Evolutionary conservation across 2,888 invertebrate genomes (phyloP), one percentile per base, ranked within the genome.

Genomic region (Megastigmus dorsalis): DNA sequence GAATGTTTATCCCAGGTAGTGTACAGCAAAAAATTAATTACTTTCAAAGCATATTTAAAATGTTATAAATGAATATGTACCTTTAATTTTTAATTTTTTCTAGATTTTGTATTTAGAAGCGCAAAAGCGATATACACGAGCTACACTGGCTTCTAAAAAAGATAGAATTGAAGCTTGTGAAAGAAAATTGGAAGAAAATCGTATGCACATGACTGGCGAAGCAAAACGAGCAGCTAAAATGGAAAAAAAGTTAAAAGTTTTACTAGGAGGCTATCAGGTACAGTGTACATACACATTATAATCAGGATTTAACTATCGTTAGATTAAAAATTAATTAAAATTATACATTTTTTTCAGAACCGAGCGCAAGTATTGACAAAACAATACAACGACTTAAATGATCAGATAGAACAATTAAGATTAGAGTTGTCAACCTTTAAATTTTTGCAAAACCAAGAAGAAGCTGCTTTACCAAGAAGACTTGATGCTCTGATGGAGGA

Each of bases 211-310:
- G 99, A 95, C 97, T 0, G 94, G 94, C 79, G 97, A 99, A 88
- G 98, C 99, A 0, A 99, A 98, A 88, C 93, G 94, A 72, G 98
- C 99, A 62, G 96, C 97, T 0, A 99, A 98, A 89, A 94, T 98
- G 91, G 99, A 99, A 88, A 99, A 98, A 88, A 99, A 98, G 89
- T 89, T 99, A 28, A 94, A 97, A 89, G 95, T 99, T 71, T 90
- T 99, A n/a, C 95, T 98, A 3, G 98, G 95, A 7, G 96, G 97
- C 7, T 97, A 97, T 89, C 95, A 95, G 89, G 92, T 92, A n/a
- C n/a, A n/a, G n/a, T n/a, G n/a, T n/a, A n/a, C n/a, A n/a, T n/a
- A n/a, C n/a, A n/a, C n/a, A n/a, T n/a, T n/a, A n/a, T n/a, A n/a
- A n/a, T n/a, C n/a, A n/a, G n/a, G n/a, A 60, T 15, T 65, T 15